phyloP scores from a whole-genome alignment of 2,113 vertebrate species.

The Lanius collurio region DNA sequence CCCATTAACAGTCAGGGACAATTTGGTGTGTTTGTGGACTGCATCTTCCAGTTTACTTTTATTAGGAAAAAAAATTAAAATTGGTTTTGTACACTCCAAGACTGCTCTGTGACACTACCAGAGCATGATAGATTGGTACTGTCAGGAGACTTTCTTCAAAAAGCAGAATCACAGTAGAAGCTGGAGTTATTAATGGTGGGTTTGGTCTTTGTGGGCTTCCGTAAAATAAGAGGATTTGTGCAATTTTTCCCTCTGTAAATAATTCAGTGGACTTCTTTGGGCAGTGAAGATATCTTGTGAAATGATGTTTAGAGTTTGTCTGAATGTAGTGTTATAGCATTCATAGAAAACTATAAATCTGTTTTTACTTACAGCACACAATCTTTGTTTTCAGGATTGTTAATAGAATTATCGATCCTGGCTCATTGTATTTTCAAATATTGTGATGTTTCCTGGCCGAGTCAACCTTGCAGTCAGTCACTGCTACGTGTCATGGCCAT shows the following conservation, averaged over 20 bases:
- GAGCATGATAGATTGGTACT: not conserved
- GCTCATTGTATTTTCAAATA: not conserved
- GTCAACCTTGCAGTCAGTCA: not conserved
- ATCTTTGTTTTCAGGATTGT: not conserved
- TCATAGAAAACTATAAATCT: not conserved
- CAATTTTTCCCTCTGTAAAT: not conserved
- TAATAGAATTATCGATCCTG: not conserved
- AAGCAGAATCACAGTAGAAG: not conserved
- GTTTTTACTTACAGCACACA: not conserved
- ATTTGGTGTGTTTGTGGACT: fast-evolving
- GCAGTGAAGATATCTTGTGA: not conserved
- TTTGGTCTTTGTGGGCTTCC: not conserved
- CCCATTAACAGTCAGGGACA: not conserved
- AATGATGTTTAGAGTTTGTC: not conserved
- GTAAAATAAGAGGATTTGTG: not conserved
- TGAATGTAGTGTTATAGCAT: not conserved
- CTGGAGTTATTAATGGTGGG: not conserved
- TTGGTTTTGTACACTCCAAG: fast-evolving
- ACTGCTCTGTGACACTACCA: not conserved
- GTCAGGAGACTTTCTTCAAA: not conserved
- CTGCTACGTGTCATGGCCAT: fast-evolving
- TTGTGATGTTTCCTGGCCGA: not conserved
- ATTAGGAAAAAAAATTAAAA: not conserved
- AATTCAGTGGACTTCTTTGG: not conserved
- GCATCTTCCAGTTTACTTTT: not conserved